phyloP scores from a whole-genome alignment of 2,113 vertebrate species.

The Dromiciops gliroides region DNA sequence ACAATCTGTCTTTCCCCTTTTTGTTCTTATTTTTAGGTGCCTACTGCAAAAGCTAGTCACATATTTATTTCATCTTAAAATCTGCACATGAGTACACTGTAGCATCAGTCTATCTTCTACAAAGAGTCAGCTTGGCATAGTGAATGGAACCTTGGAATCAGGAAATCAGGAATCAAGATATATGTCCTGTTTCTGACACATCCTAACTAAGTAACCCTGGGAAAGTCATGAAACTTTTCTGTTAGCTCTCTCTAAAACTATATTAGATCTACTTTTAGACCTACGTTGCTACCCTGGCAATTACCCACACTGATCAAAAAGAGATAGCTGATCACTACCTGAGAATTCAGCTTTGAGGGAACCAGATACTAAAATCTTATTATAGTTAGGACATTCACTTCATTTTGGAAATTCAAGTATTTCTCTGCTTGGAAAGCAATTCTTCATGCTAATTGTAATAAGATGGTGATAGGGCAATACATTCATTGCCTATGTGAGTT shows the following conservation, averaged over 20 bases:
- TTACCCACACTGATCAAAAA: neutral
- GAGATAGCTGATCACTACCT: neutral
- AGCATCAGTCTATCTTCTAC: neutral
- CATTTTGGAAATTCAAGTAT: neutral
- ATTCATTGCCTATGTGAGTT: slow-evolving; percentile 25
- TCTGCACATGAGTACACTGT: neutral
- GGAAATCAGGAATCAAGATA: neutral
- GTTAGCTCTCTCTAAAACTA: neutral
- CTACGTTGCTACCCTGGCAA: neutral
- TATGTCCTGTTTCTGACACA: neutral
- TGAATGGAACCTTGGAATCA: neutral
- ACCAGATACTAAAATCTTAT: neutral
- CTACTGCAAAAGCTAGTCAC: slow-evolving; percentile 24
- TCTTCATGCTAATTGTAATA: neutral
- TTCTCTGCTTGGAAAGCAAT: neutral
- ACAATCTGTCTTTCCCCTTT: neutral
- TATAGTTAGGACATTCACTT: neutral
- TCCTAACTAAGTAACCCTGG: neutral
- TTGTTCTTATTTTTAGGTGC: slow-evolving; percentile 28
- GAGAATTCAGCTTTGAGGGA: neutral
- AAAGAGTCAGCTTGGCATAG: neutral
- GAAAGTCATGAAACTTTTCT: neutral
- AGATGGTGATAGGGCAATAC: neutral
- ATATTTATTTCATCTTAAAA: slow-evolving; percentile 35
- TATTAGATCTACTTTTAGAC: neutral